Evolutionary conservation across 1,140 invertebrate species (phyloP).

Genomic region (Antheraea mylitta): DNA sequence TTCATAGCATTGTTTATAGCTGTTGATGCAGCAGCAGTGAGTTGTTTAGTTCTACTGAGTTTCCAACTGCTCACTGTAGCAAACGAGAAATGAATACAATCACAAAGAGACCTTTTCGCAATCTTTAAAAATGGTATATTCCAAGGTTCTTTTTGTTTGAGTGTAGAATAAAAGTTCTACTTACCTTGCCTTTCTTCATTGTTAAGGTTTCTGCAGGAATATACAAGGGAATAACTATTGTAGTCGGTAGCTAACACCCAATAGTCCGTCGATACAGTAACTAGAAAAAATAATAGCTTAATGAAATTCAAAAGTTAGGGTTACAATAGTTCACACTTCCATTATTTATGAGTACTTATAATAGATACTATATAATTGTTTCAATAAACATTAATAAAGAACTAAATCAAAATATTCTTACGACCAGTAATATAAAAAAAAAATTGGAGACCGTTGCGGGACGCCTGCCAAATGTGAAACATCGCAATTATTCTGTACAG

Average conservation of each 20-base stretch:
- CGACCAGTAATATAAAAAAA: too few relatives aligned
- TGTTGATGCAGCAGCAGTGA: constrained; percentile 25
- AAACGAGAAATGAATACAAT: not conserved
- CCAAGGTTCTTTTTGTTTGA: too few relatives aligned
- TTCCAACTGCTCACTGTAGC: constrained; percentile 52
- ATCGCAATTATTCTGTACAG: too few relatives aligned
- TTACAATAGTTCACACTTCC: too few relatives aligned
- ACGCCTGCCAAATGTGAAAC: too few relatives aligned
- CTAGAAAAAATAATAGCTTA: not conserved
- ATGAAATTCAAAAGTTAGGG: constrained; percentile 24
- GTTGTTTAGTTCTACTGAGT: constrained; percentile 42
- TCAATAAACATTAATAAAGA: too few relatives aligned
- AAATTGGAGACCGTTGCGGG: too few relatives aligned
- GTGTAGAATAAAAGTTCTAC: not conserved
- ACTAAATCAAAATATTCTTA: too few relatives aligned
- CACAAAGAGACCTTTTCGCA: not conserved
- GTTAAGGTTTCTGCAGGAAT: constrained; percentile 49
- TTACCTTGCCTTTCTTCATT: constrained; percentile 48
- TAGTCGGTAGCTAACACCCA: constrained; percentile 66
- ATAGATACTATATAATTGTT: too few relatives aligned
- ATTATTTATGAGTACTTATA: too few relatives aligned
- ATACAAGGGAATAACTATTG: constrained; percentile 50
- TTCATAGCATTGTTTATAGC: constrained; percentile 43
- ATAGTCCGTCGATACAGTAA: constrained; percentile 49
- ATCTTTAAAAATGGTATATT: too few relatives aligned